Percentiles rank a stretch among this genome's conserved stretches.
Evolutionary conservation across 2,888 invertebrate species (phyloP).

Genomic region (Oeneis ivallda): DNA sequence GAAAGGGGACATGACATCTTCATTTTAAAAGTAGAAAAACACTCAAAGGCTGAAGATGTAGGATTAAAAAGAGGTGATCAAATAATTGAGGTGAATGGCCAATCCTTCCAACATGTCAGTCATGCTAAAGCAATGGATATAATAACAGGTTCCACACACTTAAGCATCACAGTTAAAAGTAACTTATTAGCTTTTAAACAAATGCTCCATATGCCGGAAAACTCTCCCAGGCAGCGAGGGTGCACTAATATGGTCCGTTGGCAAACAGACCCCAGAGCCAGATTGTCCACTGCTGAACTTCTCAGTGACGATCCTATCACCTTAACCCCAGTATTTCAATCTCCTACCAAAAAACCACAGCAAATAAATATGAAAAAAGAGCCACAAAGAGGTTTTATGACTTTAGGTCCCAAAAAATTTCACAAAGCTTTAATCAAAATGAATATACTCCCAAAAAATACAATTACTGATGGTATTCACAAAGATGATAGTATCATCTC

Average conservation of each 20-base stretch:
- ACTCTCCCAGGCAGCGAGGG: constrained; percentile 88
- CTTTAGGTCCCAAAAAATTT: constrained; percentile 91
- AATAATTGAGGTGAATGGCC: constrained; percentile 98
- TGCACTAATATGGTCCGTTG: constrained; percentile 85
- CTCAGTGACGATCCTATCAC: constrained; percentile 75
- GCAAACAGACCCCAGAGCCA: constrained; percentile 86
- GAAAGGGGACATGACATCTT: constrained; percentile 96
- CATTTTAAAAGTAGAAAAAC: constrained; percentile 95
- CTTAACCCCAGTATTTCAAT: constrained; percentile 76
- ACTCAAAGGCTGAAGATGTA: constrained; percentile 96
- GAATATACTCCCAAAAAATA: constrained; percentile 93
- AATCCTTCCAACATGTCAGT: constrained; percentile 96
- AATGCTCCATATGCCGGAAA: constrained; percentile 87
- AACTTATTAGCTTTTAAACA: constrained; percentile 94
- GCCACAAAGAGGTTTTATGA: constrained; percentile 92
- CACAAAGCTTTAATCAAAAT: constrained; percentile 94
- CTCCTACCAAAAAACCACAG: constrained; percentile 80
- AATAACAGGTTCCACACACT: constrained; percentile 95
- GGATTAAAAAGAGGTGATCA: constrained; percentile 98
- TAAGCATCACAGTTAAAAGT: constrained; percentile 97
- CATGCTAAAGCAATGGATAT: constrained; percentile 96
- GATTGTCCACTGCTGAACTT: constrained; percentile 90
- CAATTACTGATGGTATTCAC: constrained; percentile 85
- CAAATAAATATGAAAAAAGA: constrained; percentile 82
- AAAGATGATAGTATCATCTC: constrained; percentile 84